Base-by-base conservation (phyloP, 1,140 invertebrate species). In the Drosophila athabasca region DNA sequence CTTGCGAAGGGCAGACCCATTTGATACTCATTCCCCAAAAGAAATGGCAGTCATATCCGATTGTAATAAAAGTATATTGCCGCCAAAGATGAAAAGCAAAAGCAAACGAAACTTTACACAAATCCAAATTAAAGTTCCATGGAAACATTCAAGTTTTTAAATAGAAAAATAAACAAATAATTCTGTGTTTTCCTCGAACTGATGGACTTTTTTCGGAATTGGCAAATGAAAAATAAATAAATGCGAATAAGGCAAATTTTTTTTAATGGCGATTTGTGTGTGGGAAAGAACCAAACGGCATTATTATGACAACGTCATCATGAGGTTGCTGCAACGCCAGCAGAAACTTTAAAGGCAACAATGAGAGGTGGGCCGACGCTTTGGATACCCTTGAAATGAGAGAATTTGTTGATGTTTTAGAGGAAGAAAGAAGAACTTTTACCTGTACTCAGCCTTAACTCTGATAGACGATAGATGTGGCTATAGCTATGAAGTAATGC, bases 201-300 rank as follows among this genome's bases (percentile, higher is more conserved):
- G 26, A 66, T 41, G 22, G 52, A 31, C 61, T 54, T 53, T 54
- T n/a, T 5, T 1, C 17, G 1, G 26, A 44, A 24, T 11, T 11
- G 7, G 35, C 9, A 43, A 74, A 64, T 76, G 11, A 39, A 13
- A 39, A 39, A 39, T 39, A 75, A 84, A 76, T 77, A 87, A 84
- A 67, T 76, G 77, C 64, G 65, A 46, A 73, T 57, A 49, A 77
- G 58, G 75, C 58, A 62, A 74, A 64, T 62, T 76, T 72, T 72
- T 77, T 84, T 51, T 62, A 49, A 49, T 76, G 48, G 55, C 59
- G 62, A 65, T 76, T 53, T 75, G 57, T 85, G 17, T 19, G 81
- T 88, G 82, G 77, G 75, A 85, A 80, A 87, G 85, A 88, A 66
- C 83, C 3, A 4, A 76, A 81, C 73, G 76, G 87, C 82, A 88